Evolutionary conservation across 2,888 invertebrate species (phyloP).

Genomic region (Furcula furcula): DNA sequence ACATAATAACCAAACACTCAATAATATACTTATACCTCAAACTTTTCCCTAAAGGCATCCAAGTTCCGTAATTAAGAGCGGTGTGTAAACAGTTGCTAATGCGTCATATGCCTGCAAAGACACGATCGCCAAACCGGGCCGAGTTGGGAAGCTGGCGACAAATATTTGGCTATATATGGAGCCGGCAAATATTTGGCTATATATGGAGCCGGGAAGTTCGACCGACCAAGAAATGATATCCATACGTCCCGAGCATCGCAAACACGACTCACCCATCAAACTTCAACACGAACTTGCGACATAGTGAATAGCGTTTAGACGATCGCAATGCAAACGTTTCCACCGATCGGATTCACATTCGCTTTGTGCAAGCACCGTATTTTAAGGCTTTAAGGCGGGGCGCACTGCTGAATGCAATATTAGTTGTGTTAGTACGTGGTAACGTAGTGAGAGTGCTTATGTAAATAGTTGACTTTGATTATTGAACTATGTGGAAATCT

Average conservation of each 20-base stretch:
- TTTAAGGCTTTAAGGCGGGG: slow-evolving; percentile 5
- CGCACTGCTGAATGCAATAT: background rate
- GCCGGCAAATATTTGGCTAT: slow-evolving; percentile 66
- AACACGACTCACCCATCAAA: slow-evolving; percentile 73
- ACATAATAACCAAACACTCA: slow-evolving; percentile 2
- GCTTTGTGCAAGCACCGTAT: slow-evolving; percentile 40
- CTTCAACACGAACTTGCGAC: slow-evolving; percentile 71
- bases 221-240: slow-evolving; percentile 75
- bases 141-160: slow-evolving; percentile 50
- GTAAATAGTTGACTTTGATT: too few relatives aligned
- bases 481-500: too few relatives aligned
- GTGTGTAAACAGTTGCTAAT: slow-evolving; percentile 48
- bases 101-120: slow-evolving; percentile 55
- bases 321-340: slow-evolving; percentile 54
- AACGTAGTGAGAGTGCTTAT: too few relatives aligned
- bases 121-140: slow-evolving; percentile 58
- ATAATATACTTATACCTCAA: slow-evolving; percentile 9
- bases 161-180: slow-evolving; percentile 67
- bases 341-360: slow-evolving; percentile 41
- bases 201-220: slow-evolving; percentile 65
- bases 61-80: slow-evolving; percentile 47
- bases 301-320: slow-evolving; percentile 74
- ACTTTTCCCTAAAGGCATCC: slow-evolving; percentile 25
- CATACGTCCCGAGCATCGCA: slow-evolving; percentile 65
- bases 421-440: too few relatives aligned